A percentile compares a stretch with the other conserved stretches of the same genome.
These are phyloP conservation scores for Bombus cullumanus DNA, from an alignment of 1,140 invertebrate species.

Conservation along the genomic window DNA sequence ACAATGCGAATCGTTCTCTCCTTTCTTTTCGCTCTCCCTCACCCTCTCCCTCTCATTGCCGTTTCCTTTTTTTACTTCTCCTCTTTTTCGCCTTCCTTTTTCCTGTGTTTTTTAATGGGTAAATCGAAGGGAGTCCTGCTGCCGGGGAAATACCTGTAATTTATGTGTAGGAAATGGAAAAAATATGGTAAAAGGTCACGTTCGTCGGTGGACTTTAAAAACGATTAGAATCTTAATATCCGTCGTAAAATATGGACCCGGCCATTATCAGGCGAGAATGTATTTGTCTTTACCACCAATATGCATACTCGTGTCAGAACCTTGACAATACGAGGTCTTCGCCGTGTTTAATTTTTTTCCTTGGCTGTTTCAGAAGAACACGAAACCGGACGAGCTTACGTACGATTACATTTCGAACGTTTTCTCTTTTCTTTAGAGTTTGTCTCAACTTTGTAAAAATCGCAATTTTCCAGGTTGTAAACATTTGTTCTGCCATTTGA, in stretches of 20 bases:
- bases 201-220: slow-evolving; percentile 48
- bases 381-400: neutral
- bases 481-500: neutral
- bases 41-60: neutral
- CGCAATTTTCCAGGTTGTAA: neutral
- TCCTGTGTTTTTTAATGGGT: slow-evolving; percentile 60
- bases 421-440: neutral
- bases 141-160: slow-evolving; percentile 65
- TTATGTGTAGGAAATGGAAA: slow-evolving; percentile 68
- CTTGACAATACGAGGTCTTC: neutral
- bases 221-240: slow-evolving; percentile 57
- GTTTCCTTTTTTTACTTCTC: neutral
- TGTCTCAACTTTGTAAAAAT: neutral
- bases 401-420: too few relatives aligned
- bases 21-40: neutral
- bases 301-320: slow-evolving; percentile 1
- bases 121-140: slow-evolving; percentile 64
- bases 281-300: slow-evolving; percentile 43
- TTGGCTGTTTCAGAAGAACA: neutral
- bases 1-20: slow-evolving; percentile 57
- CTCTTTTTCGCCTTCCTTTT: neutral
- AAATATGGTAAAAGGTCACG: slow-evolving; percentile 54
- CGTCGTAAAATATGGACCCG: slow-evolving; percentile 39
- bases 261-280: slow-evolving; percentile 37
- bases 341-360: neutral